phyloP scores from a whole-genome alignment of 2,888 invertebrate genomes.

The Desoria tigrina region DNA sequence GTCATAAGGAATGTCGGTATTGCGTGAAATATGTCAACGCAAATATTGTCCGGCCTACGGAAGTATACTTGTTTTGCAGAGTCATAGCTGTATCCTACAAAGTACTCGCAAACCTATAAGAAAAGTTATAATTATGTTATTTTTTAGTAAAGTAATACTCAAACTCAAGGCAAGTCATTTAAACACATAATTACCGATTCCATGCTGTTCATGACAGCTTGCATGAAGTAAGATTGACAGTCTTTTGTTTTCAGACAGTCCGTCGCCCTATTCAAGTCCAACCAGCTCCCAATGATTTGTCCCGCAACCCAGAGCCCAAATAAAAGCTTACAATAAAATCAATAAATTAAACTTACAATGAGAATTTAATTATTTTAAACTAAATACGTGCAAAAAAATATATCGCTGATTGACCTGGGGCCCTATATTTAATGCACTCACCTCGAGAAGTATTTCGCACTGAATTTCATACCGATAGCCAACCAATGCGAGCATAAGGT shows the following conservation, averaged over 20 bases:
- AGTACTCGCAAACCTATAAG: conserved; percentile 10
- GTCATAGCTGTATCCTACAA: conserved; percentile 10
- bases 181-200: conserved; percentile 1
- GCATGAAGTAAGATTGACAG: conserved; percentile 11
- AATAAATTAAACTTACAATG: neutral
- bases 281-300: conserved; percentile 10
- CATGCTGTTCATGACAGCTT: conserved; percentile 5
- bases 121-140: neutral
- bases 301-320: conserved; percentile 9
- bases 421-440: neutral
- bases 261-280: neutral
- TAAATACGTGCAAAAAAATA: too few species aligned
- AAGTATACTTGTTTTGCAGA: neutral
- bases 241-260: conserved; percentile 5
- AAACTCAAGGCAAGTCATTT: neutral
- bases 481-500: neutral
- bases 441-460: conserved; percentile 7
- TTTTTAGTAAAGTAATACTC: neutral
- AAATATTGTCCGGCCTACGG: neutral
- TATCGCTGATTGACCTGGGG: too few species aligned
- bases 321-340: neutral
- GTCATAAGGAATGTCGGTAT: conserved; percentile 7
- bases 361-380: neutral
- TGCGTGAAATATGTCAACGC: conserved; percentile 1
- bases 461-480: conserved; percentile 5